These are phyloP conservation scores for Crocodylus rhombifer DNA, from an alignment of 2,797 vertebrate genomes.

Conservation along the genomic window DNA sequence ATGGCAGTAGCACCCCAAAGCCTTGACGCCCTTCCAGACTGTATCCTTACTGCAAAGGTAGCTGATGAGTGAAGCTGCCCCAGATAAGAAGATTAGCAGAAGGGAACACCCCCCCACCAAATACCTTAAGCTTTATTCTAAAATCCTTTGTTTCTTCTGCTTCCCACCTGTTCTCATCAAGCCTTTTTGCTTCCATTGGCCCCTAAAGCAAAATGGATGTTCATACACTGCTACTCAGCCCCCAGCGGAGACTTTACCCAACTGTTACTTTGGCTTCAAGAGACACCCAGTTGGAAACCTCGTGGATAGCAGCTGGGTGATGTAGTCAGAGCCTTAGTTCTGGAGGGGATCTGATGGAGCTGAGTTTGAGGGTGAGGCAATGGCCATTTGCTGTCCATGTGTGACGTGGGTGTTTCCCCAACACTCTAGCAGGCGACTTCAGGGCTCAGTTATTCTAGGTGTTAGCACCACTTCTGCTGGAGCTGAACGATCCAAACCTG, in stretches of 20 bases:
- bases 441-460: not conserved
- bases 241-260: not conserved
- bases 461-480: not conserved
- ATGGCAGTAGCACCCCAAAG: not conserved
- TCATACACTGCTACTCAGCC: not conserved
- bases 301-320: no score
- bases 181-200: not conserved
- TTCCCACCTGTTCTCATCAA: not conserved
- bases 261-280: not conserved
- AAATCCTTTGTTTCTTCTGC: not conserved
- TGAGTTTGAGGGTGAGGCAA: not conserved
- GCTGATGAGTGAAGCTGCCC: not conserved
- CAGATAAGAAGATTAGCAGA: not conserved
- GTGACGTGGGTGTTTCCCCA: no score
- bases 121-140: not conserved
- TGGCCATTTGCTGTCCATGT: not conserved
- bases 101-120: not conserved
- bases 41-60: not conserved
- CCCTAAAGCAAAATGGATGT: no score
- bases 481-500: no score
- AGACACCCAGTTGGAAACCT: not conserved
- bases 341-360: not conserved
- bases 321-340: not conserved
- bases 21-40: not conserved
- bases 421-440: no score